Percentiles rank a stretch among this genome's conserved stretches.
phyloP scores from a whole-genome alignment of 2,113 vertebrate species.

The Cavia porcellus region DNA sequence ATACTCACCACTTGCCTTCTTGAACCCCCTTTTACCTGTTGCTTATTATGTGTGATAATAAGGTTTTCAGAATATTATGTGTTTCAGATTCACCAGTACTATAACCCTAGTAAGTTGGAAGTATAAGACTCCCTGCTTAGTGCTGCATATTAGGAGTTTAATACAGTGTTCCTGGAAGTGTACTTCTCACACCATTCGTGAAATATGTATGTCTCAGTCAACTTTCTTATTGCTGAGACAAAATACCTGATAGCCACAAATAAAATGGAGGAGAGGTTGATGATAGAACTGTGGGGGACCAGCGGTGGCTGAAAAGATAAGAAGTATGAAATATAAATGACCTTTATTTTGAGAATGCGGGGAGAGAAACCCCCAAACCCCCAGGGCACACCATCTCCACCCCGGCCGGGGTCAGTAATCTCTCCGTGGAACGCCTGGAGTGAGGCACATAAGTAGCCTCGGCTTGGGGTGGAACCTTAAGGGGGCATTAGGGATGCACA shows the following conservation, averaged over 20 bases:
- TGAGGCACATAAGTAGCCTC: no score
- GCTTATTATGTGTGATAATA: background rate
- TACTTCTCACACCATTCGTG: background rate
- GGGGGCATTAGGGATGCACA: no score
- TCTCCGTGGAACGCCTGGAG: no score
- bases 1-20: background rate
- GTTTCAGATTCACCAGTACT: background rate
- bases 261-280: background rate
- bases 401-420: no score
- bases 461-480: no score
- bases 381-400: no score
- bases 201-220: background rate
- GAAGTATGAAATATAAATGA: no score
- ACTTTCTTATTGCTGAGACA: background rate
- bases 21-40: background rate
- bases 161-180: background rate
- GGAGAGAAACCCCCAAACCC: no score
- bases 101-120: background rate
- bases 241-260: background rate
- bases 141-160: background rate
- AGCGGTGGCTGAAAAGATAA: no score
- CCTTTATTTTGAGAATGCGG: no score
- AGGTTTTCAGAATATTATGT: background rate
- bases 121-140: background rate
- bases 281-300: no score